phyloP scores from a whole-genome alignment of 2,113 vertebrate genomes.

The Cariama cristata region DNA sequence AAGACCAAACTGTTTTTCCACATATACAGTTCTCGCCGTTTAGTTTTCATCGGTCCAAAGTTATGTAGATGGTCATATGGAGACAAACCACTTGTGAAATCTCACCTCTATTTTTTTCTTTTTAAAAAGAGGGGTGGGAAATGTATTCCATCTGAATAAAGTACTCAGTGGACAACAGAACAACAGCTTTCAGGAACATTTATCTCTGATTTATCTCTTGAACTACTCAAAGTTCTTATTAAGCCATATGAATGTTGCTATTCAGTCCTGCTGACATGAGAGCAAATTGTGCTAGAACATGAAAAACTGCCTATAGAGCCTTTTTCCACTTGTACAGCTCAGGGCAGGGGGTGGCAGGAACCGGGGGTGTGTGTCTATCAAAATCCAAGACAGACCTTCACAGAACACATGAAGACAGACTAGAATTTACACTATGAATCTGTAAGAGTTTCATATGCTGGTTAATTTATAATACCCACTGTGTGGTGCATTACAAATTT shows the following conservation, averaged over 20 bases:
- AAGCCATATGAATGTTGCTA: not conserved
- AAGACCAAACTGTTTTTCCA: not conserved
- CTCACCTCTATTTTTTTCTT: not conserved
- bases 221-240: not conserved
- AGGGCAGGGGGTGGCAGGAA: not conserved
- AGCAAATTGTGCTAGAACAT: not conserved
- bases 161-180: not conserved
- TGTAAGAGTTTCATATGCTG: not conserved
- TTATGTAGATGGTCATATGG: not conserved
- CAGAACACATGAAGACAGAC: not conserved
- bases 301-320: not conserved
- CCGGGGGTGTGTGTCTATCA: fast-evolving
- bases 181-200: not conserved
- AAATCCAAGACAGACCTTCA: not conserved
- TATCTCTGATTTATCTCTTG: not conserved
- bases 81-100: not conserved
- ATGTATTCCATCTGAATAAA: not conserved
- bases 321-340: not conserved
- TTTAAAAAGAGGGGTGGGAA: not conserved
- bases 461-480: not conserved
- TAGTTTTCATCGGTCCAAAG: not conserved
- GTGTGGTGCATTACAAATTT: not conserved
- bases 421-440: not conserved
- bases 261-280: not conserved
- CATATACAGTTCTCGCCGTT: not conserved